phyloP scores from a whole-genome alignment of 2,888 invertebrate species.

The Galerucella calmariensis region DNA sequence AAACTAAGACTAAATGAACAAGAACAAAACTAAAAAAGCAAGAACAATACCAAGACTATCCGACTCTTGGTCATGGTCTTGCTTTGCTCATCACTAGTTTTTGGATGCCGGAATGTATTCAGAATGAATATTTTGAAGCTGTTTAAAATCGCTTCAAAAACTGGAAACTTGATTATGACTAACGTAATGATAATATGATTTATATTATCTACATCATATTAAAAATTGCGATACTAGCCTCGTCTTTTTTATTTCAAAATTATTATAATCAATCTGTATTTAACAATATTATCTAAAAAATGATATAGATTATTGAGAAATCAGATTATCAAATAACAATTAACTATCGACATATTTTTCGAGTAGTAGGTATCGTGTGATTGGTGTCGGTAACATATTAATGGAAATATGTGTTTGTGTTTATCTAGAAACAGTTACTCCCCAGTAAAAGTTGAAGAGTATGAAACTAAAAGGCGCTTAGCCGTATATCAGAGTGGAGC shows the following conservation, averaged over 20 bases:
- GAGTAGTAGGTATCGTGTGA: not conserved
- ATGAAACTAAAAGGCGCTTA: slow-evolving; percentile 14
- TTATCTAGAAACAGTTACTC: not conserved
- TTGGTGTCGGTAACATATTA: not conserved
- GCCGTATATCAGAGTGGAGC: slow-evolving; percentile 27
- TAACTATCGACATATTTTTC: slow-evolving; percentile 1
- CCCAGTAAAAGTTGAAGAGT: not conserved
- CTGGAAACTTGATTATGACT: too few species aligned
- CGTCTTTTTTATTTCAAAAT: not conserved
- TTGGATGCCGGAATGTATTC: too few species aligned
- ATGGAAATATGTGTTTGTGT: slow-evolving; percentile 24
- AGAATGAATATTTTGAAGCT: too few species aligned
- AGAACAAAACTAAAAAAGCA: too few species aligned
- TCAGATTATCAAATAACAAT: slow-evolving; percentile 1
- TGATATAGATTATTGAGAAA: slow-evolving; percentile 10
- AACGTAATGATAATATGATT: too few species aligned
- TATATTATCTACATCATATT: not conserved
- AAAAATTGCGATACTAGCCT: not conserved
- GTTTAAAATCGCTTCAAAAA: too few species aligned
- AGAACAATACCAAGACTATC: too few species aligned
- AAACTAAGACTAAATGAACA: too few species aligned
- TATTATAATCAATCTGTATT: not conserved
- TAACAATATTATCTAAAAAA: not conserved
- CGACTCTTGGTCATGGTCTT: too few species aligned
- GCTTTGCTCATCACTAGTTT: too few species aligned